These are phyloP conservation scores for Notarius quadriscutis DNA, from an alignment of 2,113 vertebrate genomes.

Conservation along the genomic window DNA sequence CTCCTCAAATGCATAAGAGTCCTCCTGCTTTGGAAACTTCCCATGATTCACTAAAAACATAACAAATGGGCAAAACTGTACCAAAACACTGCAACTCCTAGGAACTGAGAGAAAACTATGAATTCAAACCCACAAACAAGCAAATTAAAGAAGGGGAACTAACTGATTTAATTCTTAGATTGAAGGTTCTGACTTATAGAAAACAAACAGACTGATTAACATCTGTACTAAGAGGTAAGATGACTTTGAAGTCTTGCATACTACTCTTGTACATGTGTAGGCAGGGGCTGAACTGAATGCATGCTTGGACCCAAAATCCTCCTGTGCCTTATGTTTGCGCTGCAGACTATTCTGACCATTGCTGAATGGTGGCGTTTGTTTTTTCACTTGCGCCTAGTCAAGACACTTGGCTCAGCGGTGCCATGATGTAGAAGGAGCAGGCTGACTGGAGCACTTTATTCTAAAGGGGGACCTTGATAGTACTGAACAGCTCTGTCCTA, in stretches of 20 bases:
- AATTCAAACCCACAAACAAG: slow-evolving; percentile 16
- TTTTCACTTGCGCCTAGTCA: slow-evolving; percentile 59
- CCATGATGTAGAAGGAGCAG: slow-evolving; percentile 56
- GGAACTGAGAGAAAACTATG: slow-evolving; percentile 1
- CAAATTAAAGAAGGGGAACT: neutral
- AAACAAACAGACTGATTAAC: slow-evolving; percentile 30
- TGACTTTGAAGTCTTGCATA: slow-evolving; percentile 30
- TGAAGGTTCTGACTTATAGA: slow-evolving; percentile 4
- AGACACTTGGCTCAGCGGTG: slow-evolving; percentile 68
- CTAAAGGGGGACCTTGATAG: slow-evolving; percentile 70
- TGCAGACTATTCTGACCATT: neutral
- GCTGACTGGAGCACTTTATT: slow-evolving; percentile 71
- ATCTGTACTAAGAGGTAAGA: slow-evolving; percentile 6
- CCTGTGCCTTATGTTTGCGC: neutral
- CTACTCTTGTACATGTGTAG: neutral
- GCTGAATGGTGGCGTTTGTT: slow-evolving; percentile 34
- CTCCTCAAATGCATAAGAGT: slow-evolving; percentile 93
- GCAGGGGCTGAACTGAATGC: neutral
- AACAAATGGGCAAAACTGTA: slow-evolving; percentile 29
- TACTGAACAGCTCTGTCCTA: slow-evolving; percentile 56
- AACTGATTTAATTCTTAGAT: neutral
- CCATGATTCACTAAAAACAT: slow-evolving; percentile 78
- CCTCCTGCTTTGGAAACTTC: slow-evolving; percentile 82
- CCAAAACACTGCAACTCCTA: neutral
- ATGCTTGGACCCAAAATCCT: slow-evolving; percentile 26